These are phyloP conservation scores for Gadopsis bispinosus DNA, from an alignment of 2,797 vertebrate species.

Conservation along the genomic window DNA sequence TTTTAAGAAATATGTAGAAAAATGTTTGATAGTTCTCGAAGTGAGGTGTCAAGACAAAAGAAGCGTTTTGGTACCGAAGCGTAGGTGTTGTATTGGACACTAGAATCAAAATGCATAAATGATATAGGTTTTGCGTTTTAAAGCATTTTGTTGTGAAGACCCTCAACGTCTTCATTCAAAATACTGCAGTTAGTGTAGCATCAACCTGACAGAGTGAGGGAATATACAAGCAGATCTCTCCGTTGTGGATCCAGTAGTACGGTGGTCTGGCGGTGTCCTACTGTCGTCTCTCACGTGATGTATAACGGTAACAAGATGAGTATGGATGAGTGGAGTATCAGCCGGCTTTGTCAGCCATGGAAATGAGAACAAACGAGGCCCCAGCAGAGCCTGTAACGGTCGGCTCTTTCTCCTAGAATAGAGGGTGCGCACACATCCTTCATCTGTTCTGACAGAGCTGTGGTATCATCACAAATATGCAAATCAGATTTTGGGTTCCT, in stretches of 20 bases:
- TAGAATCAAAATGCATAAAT: neutral
- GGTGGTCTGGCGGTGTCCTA: neutral
- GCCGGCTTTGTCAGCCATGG: conserved; percentile 57
- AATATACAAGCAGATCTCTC: neutral
- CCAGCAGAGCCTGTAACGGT: conserved; percentile 58
- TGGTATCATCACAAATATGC: conserved; percentile 55
- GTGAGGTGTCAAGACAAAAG: no score
- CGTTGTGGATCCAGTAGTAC: conserved; percentile 13
- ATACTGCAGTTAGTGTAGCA: neutral
- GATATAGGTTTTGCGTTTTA: no score
- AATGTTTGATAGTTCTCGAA: neutral
- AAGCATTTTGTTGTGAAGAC: neutral
- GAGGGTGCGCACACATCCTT: conserved; percentile 15
- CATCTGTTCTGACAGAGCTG: neutral
- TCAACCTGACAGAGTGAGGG: neutral
- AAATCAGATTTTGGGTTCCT: conserved; percentile 44
- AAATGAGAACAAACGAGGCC: conserved; percentile 71
- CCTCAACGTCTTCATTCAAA: neutral
- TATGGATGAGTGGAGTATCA: conserved; percentile 52
- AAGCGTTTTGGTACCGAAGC: neutral
- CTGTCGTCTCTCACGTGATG: conserved; percentile 37
- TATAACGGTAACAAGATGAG: conserved; percentile 61
- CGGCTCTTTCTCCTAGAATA: neutral
- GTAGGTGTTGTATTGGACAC: no score
- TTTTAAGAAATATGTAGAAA: no score